These are phyloP conservation scores for Drosophila peninsularis DNA, from an alignment of 2,888 invertebrate species.

Conservation along the genomic window DNA sequence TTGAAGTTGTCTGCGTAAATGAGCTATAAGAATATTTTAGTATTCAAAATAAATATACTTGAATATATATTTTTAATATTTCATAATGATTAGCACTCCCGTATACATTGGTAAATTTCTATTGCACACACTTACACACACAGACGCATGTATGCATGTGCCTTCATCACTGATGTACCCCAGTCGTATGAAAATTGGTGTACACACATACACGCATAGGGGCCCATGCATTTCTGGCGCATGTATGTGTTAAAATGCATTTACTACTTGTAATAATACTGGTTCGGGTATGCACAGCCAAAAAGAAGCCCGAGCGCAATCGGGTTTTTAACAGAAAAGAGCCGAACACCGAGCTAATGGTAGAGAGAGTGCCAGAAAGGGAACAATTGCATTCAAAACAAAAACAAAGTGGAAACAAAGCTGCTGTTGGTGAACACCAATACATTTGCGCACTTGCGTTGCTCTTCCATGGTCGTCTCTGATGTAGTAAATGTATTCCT, in stretches of 20 bases:
- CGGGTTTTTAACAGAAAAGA: conserved; percentile 40
- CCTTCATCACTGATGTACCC: conserved; percentile 35
- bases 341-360: conserved; percentile 26
- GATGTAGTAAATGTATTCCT: conserved; percentile 28
- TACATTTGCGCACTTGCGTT: conserved; percentile 27
- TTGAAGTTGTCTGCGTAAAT: neutral
- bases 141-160: neutral
- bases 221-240: conserved; percentile 9
- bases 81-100: neutral
- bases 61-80: conserved; percentile 3
- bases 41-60: neutral
- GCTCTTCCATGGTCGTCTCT: conserved; percentile 46
- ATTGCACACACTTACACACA: neutral
- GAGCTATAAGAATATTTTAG: neutral
- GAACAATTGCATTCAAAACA: conserved; percentile 59
- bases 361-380: conserved; percentile 49
- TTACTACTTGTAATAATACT: conserved; percentile 49
- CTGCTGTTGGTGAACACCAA: conserved; percentile 48
- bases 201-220: conserved; percentile 18
- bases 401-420: conserved; percentile 61
- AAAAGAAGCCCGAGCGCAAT: conserved; percentile 39
- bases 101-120: neutral
- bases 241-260: conserved; percentile 42
- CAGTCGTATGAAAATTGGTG: conserved; percentile 37
- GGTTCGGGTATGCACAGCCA: conserved; percentile 46